A percentile compares a stretch with the other conserved stretches of the same genome.
phyloP scores from a whole-genome alignment of 2,797 vertebrate species.

The Morelia viridis region DNA sequence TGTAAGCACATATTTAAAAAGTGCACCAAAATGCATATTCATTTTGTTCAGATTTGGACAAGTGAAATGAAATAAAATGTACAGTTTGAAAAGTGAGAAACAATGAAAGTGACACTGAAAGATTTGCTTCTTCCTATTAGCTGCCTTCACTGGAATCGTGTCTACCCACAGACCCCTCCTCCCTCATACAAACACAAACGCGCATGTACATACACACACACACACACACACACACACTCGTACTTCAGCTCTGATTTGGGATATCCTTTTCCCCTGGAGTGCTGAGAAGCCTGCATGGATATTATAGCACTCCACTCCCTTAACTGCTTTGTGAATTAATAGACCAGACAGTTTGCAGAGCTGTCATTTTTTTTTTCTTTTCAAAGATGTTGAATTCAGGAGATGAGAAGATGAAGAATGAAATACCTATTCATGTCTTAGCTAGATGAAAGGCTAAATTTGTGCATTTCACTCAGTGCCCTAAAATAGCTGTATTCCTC shows the following conservation, averaged over 20 bases:
- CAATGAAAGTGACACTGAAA: no score
- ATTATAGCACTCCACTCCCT: background rate
- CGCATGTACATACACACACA: background rate
- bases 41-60: no score
- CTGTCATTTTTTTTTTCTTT: slow-evolving; percentile 50
- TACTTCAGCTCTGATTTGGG: slow-evolving; percentile 27
- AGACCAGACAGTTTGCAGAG: slow-evolving; percentile 30
- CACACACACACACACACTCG: background rate
- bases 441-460: slow-evolving; percentile 32
- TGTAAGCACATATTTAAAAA: no score
- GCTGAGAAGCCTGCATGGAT: slow-evolving; percentile 22
- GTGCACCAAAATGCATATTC: no score
- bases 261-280: background rate
- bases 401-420: slow-evolving; percentile 17
- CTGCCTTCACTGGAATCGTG: background rate
- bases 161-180: background rate
- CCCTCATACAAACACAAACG: no score
- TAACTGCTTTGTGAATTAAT: slow-evolving; percentile 28
- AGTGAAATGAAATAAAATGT: no score
- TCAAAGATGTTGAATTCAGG: slow-evolving; percentile 36
- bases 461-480: slow-evolving; percentile 46
- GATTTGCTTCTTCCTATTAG: no score
- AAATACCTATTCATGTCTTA: slow-evolving; percentile 43
- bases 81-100: no score
- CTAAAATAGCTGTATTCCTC: slow-evolving; percentile 16